Percentiles rank a stretch among this genome's conserved stretches.
Conservation (phyloP, 2,113 vertebrate species). For the Pimephales promelas region DNA sequence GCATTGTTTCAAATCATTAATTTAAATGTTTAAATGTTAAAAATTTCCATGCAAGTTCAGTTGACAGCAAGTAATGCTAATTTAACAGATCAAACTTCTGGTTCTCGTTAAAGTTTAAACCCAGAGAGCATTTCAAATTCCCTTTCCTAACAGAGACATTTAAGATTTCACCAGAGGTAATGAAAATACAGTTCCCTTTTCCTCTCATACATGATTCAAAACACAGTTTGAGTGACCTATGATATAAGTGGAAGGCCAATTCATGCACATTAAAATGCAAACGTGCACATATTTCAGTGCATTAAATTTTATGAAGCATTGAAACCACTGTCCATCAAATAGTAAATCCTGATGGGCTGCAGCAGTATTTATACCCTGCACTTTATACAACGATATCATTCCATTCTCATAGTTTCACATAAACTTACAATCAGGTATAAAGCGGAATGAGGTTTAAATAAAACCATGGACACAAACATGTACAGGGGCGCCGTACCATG, state of each 20-base stretch:
- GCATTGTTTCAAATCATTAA: too few species aligned
- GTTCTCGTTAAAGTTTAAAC: background rate
- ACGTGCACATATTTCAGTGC: constrained; percentile 77
- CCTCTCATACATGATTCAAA: constrained; percentile 33
- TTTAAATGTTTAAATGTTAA: too few species aligned
- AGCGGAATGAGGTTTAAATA: constrained; percentile 36
- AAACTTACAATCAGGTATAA: constrained; percentile 61
- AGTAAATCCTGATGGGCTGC: constrained; percentile 80
- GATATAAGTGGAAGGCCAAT: constrained; percentile 75
- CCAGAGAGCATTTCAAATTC: background rate
- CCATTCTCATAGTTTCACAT: constrained; percentile 71
- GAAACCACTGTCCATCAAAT: constrained; percentile 75
- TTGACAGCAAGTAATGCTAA: background rate
- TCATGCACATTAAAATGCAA: constrained; percentile 81
- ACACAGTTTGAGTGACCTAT: constrained; percentile 71
- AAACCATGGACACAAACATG: constrained; percentile 37
- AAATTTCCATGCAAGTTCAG: background rate
- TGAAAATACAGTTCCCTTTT: constrained; percentile 11
- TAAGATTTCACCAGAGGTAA: background rate
- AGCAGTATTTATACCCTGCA: constrained; percentile 73
- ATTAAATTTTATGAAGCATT: constrained; percentile 84
- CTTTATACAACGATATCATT: constrained; percentile 73
- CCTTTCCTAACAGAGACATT: background rate
- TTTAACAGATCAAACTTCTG: background rate
- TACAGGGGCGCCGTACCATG: background rate